These are phyloP conservation scores for Exaiptasia diaphana DNA, from an alignment of 64 coral and sea anemone genomes.

Conservation along the genomic window DNA sequence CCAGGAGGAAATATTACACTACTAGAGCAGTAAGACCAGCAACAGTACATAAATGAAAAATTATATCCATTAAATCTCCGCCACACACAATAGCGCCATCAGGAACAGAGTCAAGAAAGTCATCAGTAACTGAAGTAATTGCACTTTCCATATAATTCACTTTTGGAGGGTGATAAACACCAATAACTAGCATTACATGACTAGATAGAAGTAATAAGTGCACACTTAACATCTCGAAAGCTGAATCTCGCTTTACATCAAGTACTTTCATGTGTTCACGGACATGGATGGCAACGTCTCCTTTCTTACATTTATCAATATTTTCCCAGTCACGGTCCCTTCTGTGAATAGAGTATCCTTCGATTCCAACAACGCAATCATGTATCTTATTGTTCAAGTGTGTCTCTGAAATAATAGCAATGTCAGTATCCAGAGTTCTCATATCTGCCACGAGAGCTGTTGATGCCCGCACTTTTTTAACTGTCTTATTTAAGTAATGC, in stretches of 20 bases:
- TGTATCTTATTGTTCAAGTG: neutral
- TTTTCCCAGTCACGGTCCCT: conserved; percentile 5
- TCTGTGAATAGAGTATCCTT: neutral
- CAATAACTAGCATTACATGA: conserved; percentile 31
- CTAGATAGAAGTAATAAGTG: conserved; percentile 20
- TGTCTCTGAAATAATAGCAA: conserved; percentile 5
- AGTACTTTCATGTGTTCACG: conserved; percentile 38
- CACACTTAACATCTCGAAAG: conserved; percentile 24
- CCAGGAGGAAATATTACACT: conserved; percentile 19
- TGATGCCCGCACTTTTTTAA: conserved; percentile 41
- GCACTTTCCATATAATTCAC: neutral
- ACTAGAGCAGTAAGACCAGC: neutral
- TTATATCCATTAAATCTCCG: conserved; percentile 9
- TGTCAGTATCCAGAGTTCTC: conserved; percentile 11
- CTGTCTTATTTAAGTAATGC: too few relatives aligned
- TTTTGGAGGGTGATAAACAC: conserved; percentile 52
- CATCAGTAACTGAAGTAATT: neutral
- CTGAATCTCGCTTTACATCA: neutral
- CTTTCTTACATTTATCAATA: conserved; percentile 13
- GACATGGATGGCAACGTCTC: conserved; percentile 2
- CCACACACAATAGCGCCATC: conserved; percentile 10
- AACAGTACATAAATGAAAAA: neutral
- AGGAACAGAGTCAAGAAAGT: neutral
- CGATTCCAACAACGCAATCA: neutral
- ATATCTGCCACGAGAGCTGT: conserved; percentile 34